Base-by-base conservation (phyloP, 1,140 invertebrate genomes). In the Formica exsecta region DNA sequence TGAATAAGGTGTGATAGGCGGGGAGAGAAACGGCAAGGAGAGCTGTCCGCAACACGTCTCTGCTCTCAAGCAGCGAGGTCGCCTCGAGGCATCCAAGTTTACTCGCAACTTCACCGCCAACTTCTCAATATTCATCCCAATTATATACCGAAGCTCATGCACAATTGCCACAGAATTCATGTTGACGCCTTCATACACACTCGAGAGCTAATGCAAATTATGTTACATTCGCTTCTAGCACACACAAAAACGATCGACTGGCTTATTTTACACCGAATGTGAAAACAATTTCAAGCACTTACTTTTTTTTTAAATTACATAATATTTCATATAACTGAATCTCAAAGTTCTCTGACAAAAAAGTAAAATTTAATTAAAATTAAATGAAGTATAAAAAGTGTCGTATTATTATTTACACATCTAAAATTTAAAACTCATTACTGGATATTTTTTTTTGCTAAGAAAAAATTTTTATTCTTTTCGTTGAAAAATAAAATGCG, bases 81-180 rank as follows among this genome's bases (percentile, higher is more conserved):
- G 94, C 89, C 95, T 91, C 85, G 91, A 93, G 95, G 95, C 93
- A 93, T 93, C 92, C 92, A 94, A 95, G 94, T 95, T 95, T 95
- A 94, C 94, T 95, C 94, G 93, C 94, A 95, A 94, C 94, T 95
- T 94, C 93, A 94, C 92, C 94, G 92, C 93, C 93, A 95, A 95
- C 94, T 95, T 95, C 94, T 95, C 94, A 95, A 95, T 95, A 95
- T 94, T 95, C 94, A 94, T 95, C 91, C 92, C 93, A 95, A 95
- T 95, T 94, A 94, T 93, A 93, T 91, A 91, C 91, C 91, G 90
- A 92, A 92, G 89, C 91, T 91, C 87, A 70, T 48, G 92, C 92
- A 89, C 92, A 90, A 92, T 92, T 93, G 91, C 92, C 86, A 91
- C 59, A 80, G 57, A 57, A 79, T 71, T 57, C 61, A 61, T 51